Conservation (phyloP, 2,797 vertebrate species). For the Scyliorhinus canicula region DNA sequence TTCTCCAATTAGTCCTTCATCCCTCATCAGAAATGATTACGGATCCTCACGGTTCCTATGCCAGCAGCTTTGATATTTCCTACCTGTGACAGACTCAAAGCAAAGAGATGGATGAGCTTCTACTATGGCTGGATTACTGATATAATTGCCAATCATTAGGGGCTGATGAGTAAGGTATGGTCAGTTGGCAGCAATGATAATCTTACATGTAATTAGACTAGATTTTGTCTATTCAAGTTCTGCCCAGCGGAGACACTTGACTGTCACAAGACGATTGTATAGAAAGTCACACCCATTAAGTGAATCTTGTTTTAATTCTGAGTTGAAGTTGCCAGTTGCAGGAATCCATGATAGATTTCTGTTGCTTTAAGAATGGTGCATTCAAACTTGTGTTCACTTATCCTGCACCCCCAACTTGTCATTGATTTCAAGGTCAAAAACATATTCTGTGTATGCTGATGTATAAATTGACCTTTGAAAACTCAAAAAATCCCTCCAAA, state of each 20-base stretch:
- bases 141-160: conserved; percentile 23
- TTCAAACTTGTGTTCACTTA: background rate
- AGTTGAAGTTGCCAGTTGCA: background rate
- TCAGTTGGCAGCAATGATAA: background rate
- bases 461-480: background rate
- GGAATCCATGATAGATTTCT: background rate
- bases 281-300: background rate
- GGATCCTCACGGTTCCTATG: conserved; percentile 57
- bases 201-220: background rate
- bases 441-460: background rate
- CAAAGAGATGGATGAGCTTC: background rate
- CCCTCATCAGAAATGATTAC: conserved; percentile 62
- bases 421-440: background rate
- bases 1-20: conserved; percentile 63
- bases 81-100: conserved; percentile 47
- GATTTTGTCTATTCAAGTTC: background rate
- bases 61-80: conserved; percentile 47
- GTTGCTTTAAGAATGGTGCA: background rate
- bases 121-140: conserved; percentile 19
- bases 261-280: background rate
- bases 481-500: too few relatives aligned
- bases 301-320: background rate
- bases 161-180: background rate
- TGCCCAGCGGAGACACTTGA: background rate
- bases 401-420: background rate